These are phyloP conservation scores for Acanthisitta chloris DNA, from an alignment of 2,113 vertebrate species.

Conservation along the genomic window DNA sequence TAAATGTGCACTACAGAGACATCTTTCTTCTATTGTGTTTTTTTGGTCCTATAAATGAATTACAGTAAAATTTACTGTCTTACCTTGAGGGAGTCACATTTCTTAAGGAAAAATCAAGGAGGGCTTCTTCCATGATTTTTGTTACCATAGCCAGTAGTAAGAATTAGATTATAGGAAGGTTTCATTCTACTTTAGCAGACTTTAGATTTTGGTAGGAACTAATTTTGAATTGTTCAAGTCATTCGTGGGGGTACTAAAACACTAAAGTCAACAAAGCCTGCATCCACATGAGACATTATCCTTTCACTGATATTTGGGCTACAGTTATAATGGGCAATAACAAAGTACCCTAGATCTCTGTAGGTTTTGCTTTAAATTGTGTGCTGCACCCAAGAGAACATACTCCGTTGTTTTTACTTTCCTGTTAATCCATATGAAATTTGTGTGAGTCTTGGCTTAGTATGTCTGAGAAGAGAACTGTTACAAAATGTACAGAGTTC, in stretches of 20 bases:
- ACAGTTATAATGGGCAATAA: neutral
- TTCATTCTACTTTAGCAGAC: neutral
- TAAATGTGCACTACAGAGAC: neutral
- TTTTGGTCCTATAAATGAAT: constrained; percentile 40
- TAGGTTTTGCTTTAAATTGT: neutral
- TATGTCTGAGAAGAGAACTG: neutral
- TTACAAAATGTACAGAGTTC: neutral
- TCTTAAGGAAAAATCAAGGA: constrained; percentile 18
- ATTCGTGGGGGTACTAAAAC: neutral
- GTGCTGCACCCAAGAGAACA: neutral
- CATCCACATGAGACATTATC: neutral
- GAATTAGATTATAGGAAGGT: neutral
- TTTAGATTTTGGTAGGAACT: neutral
- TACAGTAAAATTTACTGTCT: constrained; percentile 15
- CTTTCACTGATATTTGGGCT: neutral
- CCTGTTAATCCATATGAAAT: neutral
- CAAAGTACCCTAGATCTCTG: neutral
- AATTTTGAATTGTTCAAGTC: neutral
- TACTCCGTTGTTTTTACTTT: neutral
- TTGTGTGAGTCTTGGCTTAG: neutral
- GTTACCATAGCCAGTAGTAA: neutral
- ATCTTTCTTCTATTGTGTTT: neutral
- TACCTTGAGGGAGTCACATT: constrained; percentile 27
- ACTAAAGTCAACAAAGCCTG: neutral
- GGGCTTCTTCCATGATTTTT: neutral